A percentile compares a stretch with the other conserved stretches of the same genome.
These are phyloP conservation scores for Elgonia sp. DNA, from an alignment of 2,888 invertebrate species.

Conservation along the genomic window DNA sequence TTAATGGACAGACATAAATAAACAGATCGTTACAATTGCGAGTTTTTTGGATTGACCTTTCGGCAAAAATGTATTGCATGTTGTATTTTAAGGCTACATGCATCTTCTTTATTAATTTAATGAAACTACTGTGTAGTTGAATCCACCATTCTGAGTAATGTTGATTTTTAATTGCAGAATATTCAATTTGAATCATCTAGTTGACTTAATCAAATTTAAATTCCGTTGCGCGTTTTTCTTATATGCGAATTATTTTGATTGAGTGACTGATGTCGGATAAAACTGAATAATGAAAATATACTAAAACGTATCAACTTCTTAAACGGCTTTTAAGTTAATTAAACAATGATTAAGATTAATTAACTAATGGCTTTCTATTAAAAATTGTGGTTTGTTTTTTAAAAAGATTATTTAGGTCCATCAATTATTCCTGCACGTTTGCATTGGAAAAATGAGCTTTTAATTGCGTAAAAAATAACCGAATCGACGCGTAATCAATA, in stretches of 20 bases:
- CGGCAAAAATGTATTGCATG: background rate
- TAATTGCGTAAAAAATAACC: too few species aligned
- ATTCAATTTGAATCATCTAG: background rate
- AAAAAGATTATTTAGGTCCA: too few species aligned
- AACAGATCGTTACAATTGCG: slow-evolving; percentile 5
- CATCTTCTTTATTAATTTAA: background rate
- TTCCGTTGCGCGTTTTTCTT: background rate
- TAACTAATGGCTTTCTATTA: too few species aligned
- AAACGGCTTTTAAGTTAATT: too few species aligned
- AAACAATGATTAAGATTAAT: too few species aligned
- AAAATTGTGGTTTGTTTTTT: too few species aligned
- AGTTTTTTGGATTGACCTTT: slow-evolving; percentile 5
- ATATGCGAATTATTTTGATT: background rate
- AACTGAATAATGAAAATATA: too few species aligned
- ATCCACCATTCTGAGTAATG: background rate
- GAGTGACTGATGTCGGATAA: too few species aligned
- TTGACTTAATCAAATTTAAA: background rate
- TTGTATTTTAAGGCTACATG: slow-evolving; percentile 1
- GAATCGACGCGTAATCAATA: background rate
- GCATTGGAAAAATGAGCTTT: too few species aligned
- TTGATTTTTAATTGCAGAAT: background rate
- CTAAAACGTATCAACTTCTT: too few species aligned
- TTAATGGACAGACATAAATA: background rate
- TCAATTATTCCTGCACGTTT: too few species aligned
- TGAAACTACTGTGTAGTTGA: background rate